Base-by-base conservation (phyloP, 2,888 invertebrate genomes). In the Lobophora halterata region DNA sequence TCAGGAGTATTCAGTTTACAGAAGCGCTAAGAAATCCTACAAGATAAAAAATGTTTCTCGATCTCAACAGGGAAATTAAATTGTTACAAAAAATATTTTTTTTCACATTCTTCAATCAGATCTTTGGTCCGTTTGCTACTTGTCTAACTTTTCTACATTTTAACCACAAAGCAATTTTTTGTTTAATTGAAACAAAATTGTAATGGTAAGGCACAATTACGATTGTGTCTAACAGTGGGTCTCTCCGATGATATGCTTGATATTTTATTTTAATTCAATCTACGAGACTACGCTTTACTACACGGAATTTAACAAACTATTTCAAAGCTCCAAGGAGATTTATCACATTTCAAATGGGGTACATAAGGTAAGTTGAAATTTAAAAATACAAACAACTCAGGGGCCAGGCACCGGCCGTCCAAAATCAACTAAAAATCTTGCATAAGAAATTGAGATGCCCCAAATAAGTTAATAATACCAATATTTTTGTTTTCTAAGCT, bases 1-100 rank as follows among this genome's bases (percentile, higher is more conserved):
- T n/a, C n/a, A n/a, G n/a, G n/a, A n/a, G n/a, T n/a, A n/a, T n/a
- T n/a, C n/a, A n/a, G n/a, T n/a, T n/a, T n/a, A n/a, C n/a, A n/a
- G n/a, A n/a, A n/a, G n/a, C n/a, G n/a, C n/a, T n/a, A 24, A 29
- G 45, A 54, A 55, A 31, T 28, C 6, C 9, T 21, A 10, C 9
- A 35, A 31, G 31, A 36, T 53, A 53, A 56, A 30, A 32, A 42
- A 52, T 53, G 34, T 41, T 31, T 40, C 27, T 32, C 43, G 27
- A 44, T 44, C 27, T 64, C 55, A 78, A 80, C 75, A 43, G 60
- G 71, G 73, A 77, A 71, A 75, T 61, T 71, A 67, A 79, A 71
- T 63, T 68, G 63, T 65, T 83, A 81, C 80, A 81, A 83, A 85
- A 85, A 80, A 85, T 83, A 82, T 79, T 67, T 68, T 72, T 58